Conservation (phyloP, 2,797 vertebrate species). For the Astyanax mexicanus region DNA sequence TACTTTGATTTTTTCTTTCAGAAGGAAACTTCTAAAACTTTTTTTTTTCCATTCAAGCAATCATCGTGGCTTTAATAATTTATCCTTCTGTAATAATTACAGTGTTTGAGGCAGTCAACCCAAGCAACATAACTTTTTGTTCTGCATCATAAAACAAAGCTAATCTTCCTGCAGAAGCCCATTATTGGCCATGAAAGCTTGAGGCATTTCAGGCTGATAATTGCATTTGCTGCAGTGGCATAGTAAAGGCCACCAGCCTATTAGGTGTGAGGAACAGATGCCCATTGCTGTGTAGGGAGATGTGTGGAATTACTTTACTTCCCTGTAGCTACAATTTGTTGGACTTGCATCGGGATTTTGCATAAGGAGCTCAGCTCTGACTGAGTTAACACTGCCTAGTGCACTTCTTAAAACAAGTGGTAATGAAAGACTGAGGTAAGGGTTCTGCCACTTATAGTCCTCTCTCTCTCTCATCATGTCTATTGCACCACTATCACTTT, state of each 20-base stretch:
- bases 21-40: constrained; percentile 32
- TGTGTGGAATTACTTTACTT: constrained; percentile 50
- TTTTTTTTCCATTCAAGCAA: constrained; percentile 43
- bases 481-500: neutral
- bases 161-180: constrained; percentile 47
- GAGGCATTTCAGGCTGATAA: constrained; percentile 49
- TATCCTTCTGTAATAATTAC: constrained; percentile 53
- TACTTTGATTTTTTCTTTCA: constrained; percentile 10
- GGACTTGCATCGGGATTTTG: constrained; percentile 43
- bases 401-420: neutral
- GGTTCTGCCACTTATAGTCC: neutral
- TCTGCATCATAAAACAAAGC: constrained; percentile 57
- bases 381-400: constrained; percentile 12
- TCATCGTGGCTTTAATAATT: constrained; percentile 51
- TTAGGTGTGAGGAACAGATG: constrained; percentile 45
- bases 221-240: constrained; percentile 49
- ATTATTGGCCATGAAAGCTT: constrained; percentile 48
- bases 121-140: constrained; percentile 50
- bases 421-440: neutral
- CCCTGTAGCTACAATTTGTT: constrained; percentile 50
- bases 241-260: constrained; percentile 41
- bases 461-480: neutral
- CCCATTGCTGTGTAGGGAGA: constrained; percentile 34
- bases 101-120: constrained; percentile 42
- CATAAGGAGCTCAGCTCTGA: constrained; percentile 46